phyloP scores from a whole-genome alignment of 2,113 vertebrate species.

The Myodes glareolus region DNA sequence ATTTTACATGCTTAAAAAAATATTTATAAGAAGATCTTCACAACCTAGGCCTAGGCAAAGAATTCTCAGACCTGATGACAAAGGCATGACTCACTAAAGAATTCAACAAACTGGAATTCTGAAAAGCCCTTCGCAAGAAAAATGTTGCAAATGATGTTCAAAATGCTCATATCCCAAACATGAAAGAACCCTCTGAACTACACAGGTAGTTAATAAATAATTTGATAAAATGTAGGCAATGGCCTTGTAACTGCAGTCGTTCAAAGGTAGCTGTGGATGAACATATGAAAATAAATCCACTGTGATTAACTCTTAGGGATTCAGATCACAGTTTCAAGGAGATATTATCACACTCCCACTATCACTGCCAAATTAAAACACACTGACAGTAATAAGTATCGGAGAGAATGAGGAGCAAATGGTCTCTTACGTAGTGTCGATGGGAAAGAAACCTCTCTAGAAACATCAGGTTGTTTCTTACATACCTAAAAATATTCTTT shows the following conservation, averaged over 20 bases:
- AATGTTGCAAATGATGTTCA: neutral
- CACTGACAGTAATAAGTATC: neutral
- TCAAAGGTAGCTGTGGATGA: neutral
- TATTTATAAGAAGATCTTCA: slow-evolving; percentile 48
- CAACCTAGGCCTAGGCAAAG: neutral
- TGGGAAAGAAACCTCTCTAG: neutral
- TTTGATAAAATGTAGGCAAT: neutral
- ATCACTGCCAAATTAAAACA: neutral
- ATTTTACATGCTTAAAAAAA: slow-evolving; percentile 2
- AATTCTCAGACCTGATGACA: neutral
- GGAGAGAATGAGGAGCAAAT: neutral
- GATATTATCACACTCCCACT: neutral
- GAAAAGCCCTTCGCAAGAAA: neutral
- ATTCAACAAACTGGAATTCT: neutral
- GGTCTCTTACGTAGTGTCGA: neutral
- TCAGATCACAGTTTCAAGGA: neutral
- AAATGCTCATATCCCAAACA: neutral
- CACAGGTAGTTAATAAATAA: slow-evolving; percentile 14
- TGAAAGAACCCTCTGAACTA: neutral
- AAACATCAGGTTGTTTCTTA: neutral
- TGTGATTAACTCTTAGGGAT: neutral
- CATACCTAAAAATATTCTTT: neutral
- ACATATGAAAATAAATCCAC: neutral
- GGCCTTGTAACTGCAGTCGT: neutral
- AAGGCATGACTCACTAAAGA: neutral